These are phyloP conservation scores for Nomada flava DNA, from an alignment of 2,888 invertebrate genomes.

Conservation along the genomic window DNA sequence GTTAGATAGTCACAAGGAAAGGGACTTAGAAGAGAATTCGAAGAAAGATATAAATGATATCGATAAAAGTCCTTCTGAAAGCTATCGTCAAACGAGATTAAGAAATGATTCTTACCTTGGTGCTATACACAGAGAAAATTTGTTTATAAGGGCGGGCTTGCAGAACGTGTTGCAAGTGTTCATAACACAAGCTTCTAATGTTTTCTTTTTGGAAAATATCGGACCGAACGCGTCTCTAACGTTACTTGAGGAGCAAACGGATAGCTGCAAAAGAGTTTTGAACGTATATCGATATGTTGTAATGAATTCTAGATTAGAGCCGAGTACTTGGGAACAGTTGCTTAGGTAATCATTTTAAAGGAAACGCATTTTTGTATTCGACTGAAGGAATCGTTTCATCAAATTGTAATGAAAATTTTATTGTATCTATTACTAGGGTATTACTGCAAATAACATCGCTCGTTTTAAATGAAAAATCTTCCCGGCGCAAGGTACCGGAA, in stretches of 20 bases:
- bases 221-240: constrained; percentile 86
- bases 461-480: constrained; percentile 92
- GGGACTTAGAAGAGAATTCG: constrained; percentile 79
- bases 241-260: constrained; percentile 95
- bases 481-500: constrained; percentile 90
- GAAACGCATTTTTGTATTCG: not conserved
- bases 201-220: constrained; percentile 91
- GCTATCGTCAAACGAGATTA: constrained; percentile 85
- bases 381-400: not conserved
- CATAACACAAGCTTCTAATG: constrained; percentile 97
- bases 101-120: constrained; percentile 95
- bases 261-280: constrained; percentile 97
- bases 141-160: constrained; percentile 92
- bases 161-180: constrained; percentile 95
- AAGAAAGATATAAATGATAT: constrained; percentile 74
- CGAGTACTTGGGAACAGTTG: constrained; percentile 92
- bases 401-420: not conserved
- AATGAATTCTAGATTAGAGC: constrained; percentile 97
- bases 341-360: constrained; percentile 75
- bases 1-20: constrained; percentile 85
- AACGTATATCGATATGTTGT: constrained; percentile 99
- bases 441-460: constrained; percentile 96
- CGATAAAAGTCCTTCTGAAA: constrained; percentile 81
- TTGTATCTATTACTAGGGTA: constrained; percentile 84
- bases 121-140: constrained; percentile 92